Evolutionary conservation across 2,113 vertebrate species (phyloP), one percentile per base, ranked within the genome.

Genomic region (Atherinomorus stipes): DNA sequence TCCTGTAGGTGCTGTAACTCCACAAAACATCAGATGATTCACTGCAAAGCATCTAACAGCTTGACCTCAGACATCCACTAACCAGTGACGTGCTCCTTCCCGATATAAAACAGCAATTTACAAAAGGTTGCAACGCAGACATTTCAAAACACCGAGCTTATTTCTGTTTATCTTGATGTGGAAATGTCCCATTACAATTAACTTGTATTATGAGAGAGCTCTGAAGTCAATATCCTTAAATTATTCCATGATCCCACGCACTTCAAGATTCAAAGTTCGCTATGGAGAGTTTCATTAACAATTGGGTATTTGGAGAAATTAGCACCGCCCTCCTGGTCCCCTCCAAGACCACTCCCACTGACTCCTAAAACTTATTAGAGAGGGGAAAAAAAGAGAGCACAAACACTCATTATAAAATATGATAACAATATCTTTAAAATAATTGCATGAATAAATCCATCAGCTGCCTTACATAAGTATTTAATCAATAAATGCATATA

Each of bases 211-310:
- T 56, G 26, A 44, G 26, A 11, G 13, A 72, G 40, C 37, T 23
- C 23, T 13, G 40, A 50, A 25, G 51, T 45, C 26, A 44, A 70
- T 57, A 51, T 68, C 60, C 61, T 60, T 13, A 22, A 52, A 53
- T 70, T 16, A 76, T 44, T 74, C 37, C 54, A 25, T 3, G 23
- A 79, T 75, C 57, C 49, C 71, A 69, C 56, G 18, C 59, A 57
- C 73, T 60, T 58, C 45, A 64, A 57, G 50, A 52, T 67, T 63
- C 37, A 64, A 34, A 31, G 37, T 67, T 70, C 40, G 61, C 28
- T 78, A 21, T 56, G 74, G 52, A 40, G 45, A 60, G 26, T 85
- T 84, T 86, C 85, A 84, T 80, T 91, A 81, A 86, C 77, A 81
- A 81, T 71, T 80, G 67, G 80, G 77, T 70, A 83, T 84, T 80